Evolutionary conservation across 2,113 vertebrate genomes (phyloP).

Genomic region (Urocitellus parryii): DNA sequence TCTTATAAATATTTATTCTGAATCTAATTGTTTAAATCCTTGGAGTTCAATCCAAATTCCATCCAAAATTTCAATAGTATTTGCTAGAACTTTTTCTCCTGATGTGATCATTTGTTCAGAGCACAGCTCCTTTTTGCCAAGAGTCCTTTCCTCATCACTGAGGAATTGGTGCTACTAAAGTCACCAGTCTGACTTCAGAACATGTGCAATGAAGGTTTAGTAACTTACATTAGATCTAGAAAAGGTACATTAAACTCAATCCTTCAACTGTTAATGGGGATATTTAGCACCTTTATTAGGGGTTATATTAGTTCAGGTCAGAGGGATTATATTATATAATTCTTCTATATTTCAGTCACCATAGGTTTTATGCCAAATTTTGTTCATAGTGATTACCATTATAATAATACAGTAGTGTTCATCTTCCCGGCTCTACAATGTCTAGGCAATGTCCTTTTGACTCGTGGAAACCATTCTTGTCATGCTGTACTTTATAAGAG

Average conservation of each 20-base stretch:
- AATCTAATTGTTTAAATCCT: conserved; percentile 9
- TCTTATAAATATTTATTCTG: conserved; percentile 52
- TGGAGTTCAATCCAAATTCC: conserved; percentile 8
- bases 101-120: neutral
- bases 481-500: neutral
- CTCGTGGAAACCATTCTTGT: conserved; percentile 13
- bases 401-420: neutral
- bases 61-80: neutral
- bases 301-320: conserved; percentile 16
- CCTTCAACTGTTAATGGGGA: neutral
- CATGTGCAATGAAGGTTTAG: neutral
- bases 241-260: conserved; percentile 54
- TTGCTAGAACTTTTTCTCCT: conserved; percentile 33
- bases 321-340: neutral
- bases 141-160: neutral
- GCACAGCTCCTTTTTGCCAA: neutral
- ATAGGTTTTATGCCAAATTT: conserved; percentile 42
- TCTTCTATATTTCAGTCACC: conserved; percentile 22
- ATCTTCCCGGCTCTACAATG: conserved; percentile 19
- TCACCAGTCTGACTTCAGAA: neutral
- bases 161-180: neutral
- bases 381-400: neutral
- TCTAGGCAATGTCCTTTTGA: conserved; percentile 25
- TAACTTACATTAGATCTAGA: neutral
- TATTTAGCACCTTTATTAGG: conserved; percentile 43